A percentile compares a stretch with the other conserved stretches of the same genome.
Evolutionary conservation across 1,140 invertebrate genomes (phyloP).

Genomic region (Drosophila triauraria): DNA sequence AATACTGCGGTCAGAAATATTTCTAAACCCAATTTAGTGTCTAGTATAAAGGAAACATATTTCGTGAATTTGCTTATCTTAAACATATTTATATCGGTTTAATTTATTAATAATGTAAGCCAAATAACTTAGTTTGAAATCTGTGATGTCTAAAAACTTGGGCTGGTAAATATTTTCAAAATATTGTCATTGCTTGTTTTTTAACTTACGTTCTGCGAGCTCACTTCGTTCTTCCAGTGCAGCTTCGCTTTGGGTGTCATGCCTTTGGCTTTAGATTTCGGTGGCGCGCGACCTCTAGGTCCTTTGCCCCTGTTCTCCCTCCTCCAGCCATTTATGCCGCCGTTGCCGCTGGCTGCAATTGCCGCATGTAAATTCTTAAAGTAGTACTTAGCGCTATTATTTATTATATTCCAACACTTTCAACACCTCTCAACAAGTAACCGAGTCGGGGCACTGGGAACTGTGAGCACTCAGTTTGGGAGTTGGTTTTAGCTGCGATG

Average conservation of each 20-base stretch:
- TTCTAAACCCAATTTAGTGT: no score
- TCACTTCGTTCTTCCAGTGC: slow-evolving; percentile 22
- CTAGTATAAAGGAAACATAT: no score
- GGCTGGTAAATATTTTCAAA: no score
- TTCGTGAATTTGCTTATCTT: no score
- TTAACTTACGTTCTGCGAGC: no score
- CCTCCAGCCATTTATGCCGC: slow-evolving; percentile 15
- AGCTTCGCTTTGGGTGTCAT: slow-evolving; percentile 12
- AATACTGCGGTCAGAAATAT: no score
- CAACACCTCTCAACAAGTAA: slow-evolving; percentile 84
- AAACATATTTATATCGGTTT: no score
- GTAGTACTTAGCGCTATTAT: slow-evolving; percentile 84
- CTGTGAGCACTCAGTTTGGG: slow-evolving; percentile 30
- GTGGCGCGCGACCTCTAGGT: slow-evolving; percentile 21
- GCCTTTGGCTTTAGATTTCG: slow-evolving; percentile 58
- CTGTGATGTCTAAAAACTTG: no score
- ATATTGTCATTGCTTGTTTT: no score
- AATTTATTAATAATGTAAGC: no score
- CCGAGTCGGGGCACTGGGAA: slow-evolving; percentile 53
- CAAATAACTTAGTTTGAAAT: no score
- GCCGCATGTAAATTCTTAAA: slow-evolving; percentile 84
- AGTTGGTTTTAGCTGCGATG: slow-evolving; percentile 29
- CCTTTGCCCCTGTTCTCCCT: slow-evolving; percentile 1
- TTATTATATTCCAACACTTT: slow-evolving; percentile 85
- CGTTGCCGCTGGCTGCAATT: slow-evolving; percentile 66